These are phyloP conservation scores for Crossoptilon crossoptilon DNA, from an alignment of 2,797 vertebrate genomes.

Conservation along the genomic window DNA sequence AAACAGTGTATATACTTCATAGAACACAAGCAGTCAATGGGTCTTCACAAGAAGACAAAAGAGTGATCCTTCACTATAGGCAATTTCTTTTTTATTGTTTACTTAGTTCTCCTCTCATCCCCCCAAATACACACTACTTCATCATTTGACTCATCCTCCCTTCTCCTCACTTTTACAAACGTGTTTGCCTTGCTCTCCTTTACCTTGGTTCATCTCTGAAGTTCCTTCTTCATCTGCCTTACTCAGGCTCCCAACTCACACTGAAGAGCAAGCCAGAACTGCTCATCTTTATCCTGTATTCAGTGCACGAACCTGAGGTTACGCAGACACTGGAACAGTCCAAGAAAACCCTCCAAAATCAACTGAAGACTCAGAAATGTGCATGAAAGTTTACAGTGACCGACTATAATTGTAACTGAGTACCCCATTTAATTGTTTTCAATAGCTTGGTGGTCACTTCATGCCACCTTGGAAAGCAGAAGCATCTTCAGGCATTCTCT, in stretches of 20 bases:
- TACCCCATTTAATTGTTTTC: not conserved
- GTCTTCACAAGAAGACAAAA: not conserved
- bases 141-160: not conserved
- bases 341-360: not conserved
- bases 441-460: not conserved
- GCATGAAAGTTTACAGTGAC: not conserved
- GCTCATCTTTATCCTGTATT: not conserved
- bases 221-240: not conserved
- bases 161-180: not conserved
- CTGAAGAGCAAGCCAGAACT: not conserved
- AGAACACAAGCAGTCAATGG: not conserved
- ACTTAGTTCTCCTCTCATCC: not conserved
- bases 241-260: not conserved
- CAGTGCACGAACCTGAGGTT: not conserved
- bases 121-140: not conserved
- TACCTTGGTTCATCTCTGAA: not conserved
- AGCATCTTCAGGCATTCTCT: not conserved
- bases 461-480: not conserved
- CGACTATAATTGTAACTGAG: not conserved
- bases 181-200: not conserved
- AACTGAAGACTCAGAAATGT: rapidly evolving
- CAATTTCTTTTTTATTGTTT: not conserved
- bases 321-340: not conserved
- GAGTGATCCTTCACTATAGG: not conserved
- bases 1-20: not conserved